Evolutionary conservation across 1,140 invertebrate genomes (phyloP), one percentile per base, ranked within the genome.

Genomic region (Hormaphis cornu): DNA sequence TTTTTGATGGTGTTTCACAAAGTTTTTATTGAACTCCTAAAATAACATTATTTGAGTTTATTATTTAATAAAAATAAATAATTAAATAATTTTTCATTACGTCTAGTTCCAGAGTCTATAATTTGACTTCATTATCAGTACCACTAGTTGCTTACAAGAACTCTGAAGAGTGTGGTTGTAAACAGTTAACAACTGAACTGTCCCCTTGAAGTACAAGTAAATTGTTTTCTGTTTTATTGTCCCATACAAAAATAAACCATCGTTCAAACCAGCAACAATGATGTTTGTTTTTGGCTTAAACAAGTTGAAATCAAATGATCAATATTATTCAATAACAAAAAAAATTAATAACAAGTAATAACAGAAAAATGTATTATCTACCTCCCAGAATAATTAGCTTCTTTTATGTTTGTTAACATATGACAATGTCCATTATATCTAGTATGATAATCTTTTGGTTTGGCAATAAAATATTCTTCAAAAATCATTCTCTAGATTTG

Each of bases 401-500:
- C 93, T 79, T 98, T 98, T 71, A 98, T 98, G 77, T 98, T 95
- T 0, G 95, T 98, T n/a, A 93, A 95, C 33, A 91, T 95, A 80
- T 98, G 98, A 77, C 94, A 96, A 78, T 97, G 95, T 0, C 95
- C 95, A 74, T 92, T 86, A 80, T 89, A 96, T 52, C 93, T 79
- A 59, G 84, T 78, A 74, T 83, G 80, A 78, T 88, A 90, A 78
- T 91, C 88, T 66, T 81, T 80, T 1, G 88, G 84, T 14, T 81
- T 77, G 30, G 78, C 76, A 33, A 87, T 80, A 77, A 83, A 81
- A 46, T 79, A 73, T 53, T 74, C 69, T 63, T 81, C 79, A 72
- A 75, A 72, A 18, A 18, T 80, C 14, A 2, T 30, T 22, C 33
- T 63, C 22, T 63, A 10, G 3, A 9, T 20, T 48, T 46, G n/a